These are phyloP conservation scores for Panurus biarmicus DNA, from an alignment of 2,113 vertebrate genomes.

Conservation along the genomic window DNA sequence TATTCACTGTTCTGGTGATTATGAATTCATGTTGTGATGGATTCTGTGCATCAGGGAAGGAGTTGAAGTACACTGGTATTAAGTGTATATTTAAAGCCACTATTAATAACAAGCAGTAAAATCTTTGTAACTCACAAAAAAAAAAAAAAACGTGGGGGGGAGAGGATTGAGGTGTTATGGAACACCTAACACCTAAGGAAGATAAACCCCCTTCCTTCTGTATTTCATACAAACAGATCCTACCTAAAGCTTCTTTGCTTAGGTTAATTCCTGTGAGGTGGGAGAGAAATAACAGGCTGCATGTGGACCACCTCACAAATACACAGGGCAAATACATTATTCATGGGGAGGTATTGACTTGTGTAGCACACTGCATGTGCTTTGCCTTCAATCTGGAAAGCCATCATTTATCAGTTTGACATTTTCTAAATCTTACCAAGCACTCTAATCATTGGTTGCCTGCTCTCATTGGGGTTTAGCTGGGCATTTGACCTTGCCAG, in stretches of 20 bases:
- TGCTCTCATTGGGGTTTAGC: neutral
- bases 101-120: neutral
- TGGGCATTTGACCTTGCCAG: conserved; percentile 31
- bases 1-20: neutral
- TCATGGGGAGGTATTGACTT: conserved; percentile 12
- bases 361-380: neutral
- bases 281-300: neutral
- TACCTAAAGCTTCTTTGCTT: neutral
- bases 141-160: neutral
- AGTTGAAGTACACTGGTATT: neutral
- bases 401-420: conserved; percentile 14
- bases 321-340: conserved; percentile 3
- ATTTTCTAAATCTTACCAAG: neutral
- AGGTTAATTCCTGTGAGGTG: neutral
- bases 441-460: neutral
- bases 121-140: neutral
- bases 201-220: neutral
- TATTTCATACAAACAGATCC: neutral
- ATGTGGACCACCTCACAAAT: neutral
- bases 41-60: neutral
- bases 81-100: neutral
- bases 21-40: neutral
- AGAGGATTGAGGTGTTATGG: neutral
- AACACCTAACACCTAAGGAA: neutral
- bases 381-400: conserved; percentile 23